Base-by-base conservation (phyloP, 1,140 invertebrate genomes). In the Laodelphax striatellus region DNA sequence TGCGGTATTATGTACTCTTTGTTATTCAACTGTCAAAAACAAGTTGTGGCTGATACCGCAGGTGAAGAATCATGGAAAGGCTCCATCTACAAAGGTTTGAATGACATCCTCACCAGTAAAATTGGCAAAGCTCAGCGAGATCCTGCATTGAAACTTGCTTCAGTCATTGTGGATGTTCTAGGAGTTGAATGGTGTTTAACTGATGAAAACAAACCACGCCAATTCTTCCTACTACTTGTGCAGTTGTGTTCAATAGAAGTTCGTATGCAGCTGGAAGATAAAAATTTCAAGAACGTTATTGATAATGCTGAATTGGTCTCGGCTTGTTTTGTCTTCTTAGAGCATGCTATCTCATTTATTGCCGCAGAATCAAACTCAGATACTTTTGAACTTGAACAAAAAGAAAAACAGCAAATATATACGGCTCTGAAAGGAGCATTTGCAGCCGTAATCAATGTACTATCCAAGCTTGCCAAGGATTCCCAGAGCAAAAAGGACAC, bases 161-260 rank as follows among this genome's bases (percentile, higher is more conserved):
- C 90, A 19, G 81, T 83, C 57, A 83, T 88, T 66, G 72, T 95
- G 50, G 87, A 92, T 64, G 69, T 87, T 1, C 74, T 94, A n/a
- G 90, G 92, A 9, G 81, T 88, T 10, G 88, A 92, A 63, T 93
- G 88, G 88, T 77, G 84, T 31, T 74, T 92, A 50, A 79, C 78
- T 62, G 85, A 89, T 73, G 85, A 88, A 65, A 85, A 87, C 52
- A 87, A 84, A 65, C 82, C 84, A 58, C 88, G 86, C 73, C 82
- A 86, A 67, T 88, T 94, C 66, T 88, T 94, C 65, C 74, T 94
- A 1, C 72, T 94, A 43, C 72, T 94, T 2, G 81, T 94, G 57
- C 91, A 95, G 71, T 72, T 97, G 17, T 84, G 86, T 63, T 89
- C 90, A 54, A 90, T 97, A 70, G 93, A 96, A 79, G 84, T 94